Evolutionary conservation across 1,140 invertebrate genomes (phyloP).

Genomic region (Tyrophagus putrescentiae): DNA sequence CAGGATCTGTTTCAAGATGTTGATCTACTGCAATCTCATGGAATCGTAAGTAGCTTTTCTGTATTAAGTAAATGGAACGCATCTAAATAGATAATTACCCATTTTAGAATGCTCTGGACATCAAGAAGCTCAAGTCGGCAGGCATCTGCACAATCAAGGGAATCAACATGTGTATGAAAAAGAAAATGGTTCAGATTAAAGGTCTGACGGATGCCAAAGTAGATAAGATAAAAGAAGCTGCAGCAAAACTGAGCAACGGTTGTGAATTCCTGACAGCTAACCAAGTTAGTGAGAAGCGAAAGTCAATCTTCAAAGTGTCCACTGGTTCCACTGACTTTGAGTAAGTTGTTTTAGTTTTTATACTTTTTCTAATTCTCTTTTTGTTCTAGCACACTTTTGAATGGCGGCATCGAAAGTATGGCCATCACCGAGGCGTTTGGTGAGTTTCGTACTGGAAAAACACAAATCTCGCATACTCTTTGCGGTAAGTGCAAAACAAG

Average conservation of each 20-base stretch:
- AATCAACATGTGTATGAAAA: slow-evolving; percentile 60
- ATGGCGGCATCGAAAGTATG: slow-evolving; percentile 41
- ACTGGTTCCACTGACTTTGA: slow-evolving; percentile 57
- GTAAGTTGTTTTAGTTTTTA: slow-evolving; percentile 20
- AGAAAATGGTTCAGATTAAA: slow-evolving; percentile 49
- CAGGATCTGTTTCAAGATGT: slow-evolving; percentile 44
- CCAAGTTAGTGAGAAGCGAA: slow-evolving; percentile 53
- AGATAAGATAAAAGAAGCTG: slow-evolving; percentile 67
- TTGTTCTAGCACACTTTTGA: slow-evolving; percentile 38
- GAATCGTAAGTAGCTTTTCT: slow-evolving; percentile 36
- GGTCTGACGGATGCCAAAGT: slow-evolving; percentile 64
- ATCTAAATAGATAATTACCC: slow-evolving; percentile 4
- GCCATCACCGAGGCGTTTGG: slow-evolving; percentile 41
- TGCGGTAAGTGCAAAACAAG: slow-evolving; percentile 23
- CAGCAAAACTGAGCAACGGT: slow-evolving; percentile 25
- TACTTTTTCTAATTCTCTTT: slow-evolving; percentile 2
- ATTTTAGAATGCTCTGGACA: slow-evolving; percentile 41
- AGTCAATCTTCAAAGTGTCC: slow-evolving; percentile 52
- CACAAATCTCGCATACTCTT: slow-evolving; percentile 28
- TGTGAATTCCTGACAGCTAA: slow-evolving; percentile 52
- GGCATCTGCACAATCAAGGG: slow-evolving; percentile 68
- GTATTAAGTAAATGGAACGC: slow-evolving; percentile 5
- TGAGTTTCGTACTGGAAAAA: slow-evolving; percentile 44
- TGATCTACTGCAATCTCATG: slow-evolving; percentile 40
- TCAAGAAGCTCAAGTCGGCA: slow-evolving; percentile 57